Evolutionary conservation across 1,140 invertebrate genomes (phyloP), one percentile per base, ranked within the genome.

Genomic region (Cardiocondyla obscurior): DNA sequence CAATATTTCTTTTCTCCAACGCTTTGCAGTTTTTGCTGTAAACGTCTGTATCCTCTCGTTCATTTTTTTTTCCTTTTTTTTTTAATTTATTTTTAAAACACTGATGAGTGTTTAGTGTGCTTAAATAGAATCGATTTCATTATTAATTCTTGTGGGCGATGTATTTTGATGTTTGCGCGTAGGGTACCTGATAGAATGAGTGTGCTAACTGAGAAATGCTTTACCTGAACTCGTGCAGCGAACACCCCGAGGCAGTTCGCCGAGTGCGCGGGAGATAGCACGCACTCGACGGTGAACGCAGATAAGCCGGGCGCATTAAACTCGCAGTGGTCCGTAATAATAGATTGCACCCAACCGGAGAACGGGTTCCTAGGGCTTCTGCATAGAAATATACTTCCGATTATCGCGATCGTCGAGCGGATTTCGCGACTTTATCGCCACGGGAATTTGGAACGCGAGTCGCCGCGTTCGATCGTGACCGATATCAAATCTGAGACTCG

Each of bases 251-350:
- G 67, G 57, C 19, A 39, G n/a, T 62, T 74, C n/a, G 39, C 33
- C 16, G 70, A 7, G 10, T 46, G 33, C n/a, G 33, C 44, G 22
- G 22, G 19, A 72, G 33, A 72, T 72, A 72, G 51, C 53, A 72
- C 51, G 57, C 57, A 76, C 30, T 19, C 57, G 57, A 76, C 70
- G 14, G 57, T 62, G 30, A 76, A 36, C 28, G 72, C 39, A 62
- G 55, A 76, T 64, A 76, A 64, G 44, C 42, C 25, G 36, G 57
- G 28, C 57, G 30, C 42, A 49, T 76, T 76, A 76, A 76, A 76
- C 39, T 51, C 42, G 10, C 42, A 51, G 42, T 76, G 42, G 53
- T 62, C 42, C 14, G 57, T 76, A 76, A 76, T 76, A 76, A 76
- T 76, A 76, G 42, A 76, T 76, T 64, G 30, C 42, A 28, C 28